Percentiles rank a stretch among this genome's conserved stretches.
phyloP scores from a whole-genome alignment of 2,797 vertebrate species.

The Platyrinchus mystaceus region DNA sequence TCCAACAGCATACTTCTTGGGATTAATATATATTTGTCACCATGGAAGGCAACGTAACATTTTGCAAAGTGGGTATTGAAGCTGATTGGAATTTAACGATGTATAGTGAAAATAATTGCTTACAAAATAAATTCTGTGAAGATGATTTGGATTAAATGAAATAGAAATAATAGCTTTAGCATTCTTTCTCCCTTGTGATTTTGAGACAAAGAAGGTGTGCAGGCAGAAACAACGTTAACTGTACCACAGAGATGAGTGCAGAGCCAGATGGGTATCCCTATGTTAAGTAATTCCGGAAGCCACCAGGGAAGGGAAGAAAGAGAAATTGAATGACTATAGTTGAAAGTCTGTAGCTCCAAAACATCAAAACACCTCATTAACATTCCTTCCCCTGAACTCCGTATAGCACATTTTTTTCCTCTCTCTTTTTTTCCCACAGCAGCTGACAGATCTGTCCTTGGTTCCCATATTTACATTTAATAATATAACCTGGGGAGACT shows the following conservation, averaged over 20 bases:
- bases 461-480: neutral
- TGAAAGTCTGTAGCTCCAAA: conserved; percentile 4
- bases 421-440: neutral
- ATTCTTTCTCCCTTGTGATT: conserved; percentile 12
- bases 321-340: neutral
- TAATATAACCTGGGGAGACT: neutral
- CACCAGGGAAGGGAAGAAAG: conserved; percentile 21
- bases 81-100: conserved; percentile 1
- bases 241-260: neutral
- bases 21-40: neutral
- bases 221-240: neutral
- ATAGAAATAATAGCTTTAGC: neutral
- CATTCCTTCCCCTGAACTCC: neutral
- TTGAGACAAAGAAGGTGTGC: conserved; percentile 13
- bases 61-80: neutral
- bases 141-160: neutral
- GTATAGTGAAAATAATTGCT: conserved; percentile 16
- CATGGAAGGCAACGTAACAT: neutral
- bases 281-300: neutral
- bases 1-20: neutral
- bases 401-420: neutral
- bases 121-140: conserved; percentile 31
- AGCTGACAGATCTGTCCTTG: neutral
- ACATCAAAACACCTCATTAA: conserved; percentile 29
- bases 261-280: neutral